These are phyloP conservation scores for Polypedilum vanderplanki DNA, from an alignment of 1,140 invertebrate species.

Conservation along the genomic window DNA sequence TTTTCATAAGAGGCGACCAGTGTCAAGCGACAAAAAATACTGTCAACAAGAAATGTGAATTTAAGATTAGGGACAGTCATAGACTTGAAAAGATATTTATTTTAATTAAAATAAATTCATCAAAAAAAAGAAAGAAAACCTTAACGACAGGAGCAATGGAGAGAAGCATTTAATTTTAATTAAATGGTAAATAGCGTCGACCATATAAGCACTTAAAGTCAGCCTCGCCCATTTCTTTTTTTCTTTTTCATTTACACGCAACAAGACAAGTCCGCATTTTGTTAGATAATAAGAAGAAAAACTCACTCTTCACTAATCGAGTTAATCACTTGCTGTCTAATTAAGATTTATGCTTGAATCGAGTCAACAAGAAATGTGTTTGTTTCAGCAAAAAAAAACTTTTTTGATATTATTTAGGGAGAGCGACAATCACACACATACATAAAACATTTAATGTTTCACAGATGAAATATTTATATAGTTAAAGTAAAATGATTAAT, in stretches of 20 bases:
- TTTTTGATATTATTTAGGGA: background rate
- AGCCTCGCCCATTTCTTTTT: background rate
- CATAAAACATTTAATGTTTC: background rate
- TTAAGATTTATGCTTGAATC: conserved; percentile 22
- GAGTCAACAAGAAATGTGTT: background rate
- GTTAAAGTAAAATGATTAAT: conserved; percentile 11
- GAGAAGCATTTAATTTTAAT: conserved; percentile 15
- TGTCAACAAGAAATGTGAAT: background rate
- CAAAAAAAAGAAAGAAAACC: background rate
- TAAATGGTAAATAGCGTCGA: conserved; percentile 16
- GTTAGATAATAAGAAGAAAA: background rate
- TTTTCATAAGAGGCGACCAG: conserved; percentile 1
- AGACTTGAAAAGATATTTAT: background rate
- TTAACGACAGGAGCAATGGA: background rate
- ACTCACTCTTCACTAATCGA: conserved; percentile 16
- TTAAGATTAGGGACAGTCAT: background rate
- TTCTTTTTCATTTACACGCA: background rate
- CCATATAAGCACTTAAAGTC: background rate
- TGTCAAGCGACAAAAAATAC: background rate
- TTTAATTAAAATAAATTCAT: conserved; percentile 27
- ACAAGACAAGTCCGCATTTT: background rate
- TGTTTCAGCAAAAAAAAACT: background rate
- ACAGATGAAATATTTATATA: background rate
- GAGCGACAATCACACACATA: background rate
- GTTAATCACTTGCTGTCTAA: conserved; percentile 26